Conservation (phyloP, 2,888 invertebrate genomes). For the Xestia xanthographa region DNA sequence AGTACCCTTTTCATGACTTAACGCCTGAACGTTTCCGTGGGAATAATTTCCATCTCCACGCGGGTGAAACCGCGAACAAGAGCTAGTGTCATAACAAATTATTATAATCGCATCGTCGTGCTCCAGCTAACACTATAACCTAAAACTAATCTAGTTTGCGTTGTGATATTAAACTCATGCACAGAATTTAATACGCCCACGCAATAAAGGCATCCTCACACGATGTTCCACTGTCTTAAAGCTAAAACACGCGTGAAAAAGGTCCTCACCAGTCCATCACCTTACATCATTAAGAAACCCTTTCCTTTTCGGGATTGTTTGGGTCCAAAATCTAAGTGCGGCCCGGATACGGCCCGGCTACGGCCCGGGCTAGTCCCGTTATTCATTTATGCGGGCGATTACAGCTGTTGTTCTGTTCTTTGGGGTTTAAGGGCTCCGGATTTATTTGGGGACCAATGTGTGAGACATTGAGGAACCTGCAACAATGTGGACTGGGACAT, state of each 20-base stretch:
- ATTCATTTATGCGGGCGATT: conserved; percentile 70
- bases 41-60: neutral
- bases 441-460: conserved; percentile 60
- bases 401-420: conserved; percentile 69
- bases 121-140: conserved; percentile 3
- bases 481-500: conserved; percentile 25
- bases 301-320: conserved; percentile 46
- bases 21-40: neutral
- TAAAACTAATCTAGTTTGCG: neutral
- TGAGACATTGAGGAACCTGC: conserved; percentile 32
- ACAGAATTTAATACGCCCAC: neutral
- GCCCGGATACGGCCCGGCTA: conserved; percentile 27
- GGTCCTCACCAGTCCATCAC: conserved; percentile 50
- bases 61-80: neutral
- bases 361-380: conserved; percentile 39
- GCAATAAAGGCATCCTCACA: conserved; percentile 8
- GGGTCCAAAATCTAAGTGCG: conserved; percentile 57
- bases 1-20: neutral
- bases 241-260: conserved; percentile 43
- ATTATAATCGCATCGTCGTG: neutral
- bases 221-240: conserved; percentile 17
- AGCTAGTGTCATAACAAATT: conserved; percentile 7
- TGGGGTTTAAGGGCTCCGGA: conserved; percentile 57
- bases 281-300: conserved; percentile 58
- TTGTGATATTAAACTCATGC: neutral